Conservation (phyloP, 1,140 invertebrate species). For the Brachionus manjavacas region DNA sequence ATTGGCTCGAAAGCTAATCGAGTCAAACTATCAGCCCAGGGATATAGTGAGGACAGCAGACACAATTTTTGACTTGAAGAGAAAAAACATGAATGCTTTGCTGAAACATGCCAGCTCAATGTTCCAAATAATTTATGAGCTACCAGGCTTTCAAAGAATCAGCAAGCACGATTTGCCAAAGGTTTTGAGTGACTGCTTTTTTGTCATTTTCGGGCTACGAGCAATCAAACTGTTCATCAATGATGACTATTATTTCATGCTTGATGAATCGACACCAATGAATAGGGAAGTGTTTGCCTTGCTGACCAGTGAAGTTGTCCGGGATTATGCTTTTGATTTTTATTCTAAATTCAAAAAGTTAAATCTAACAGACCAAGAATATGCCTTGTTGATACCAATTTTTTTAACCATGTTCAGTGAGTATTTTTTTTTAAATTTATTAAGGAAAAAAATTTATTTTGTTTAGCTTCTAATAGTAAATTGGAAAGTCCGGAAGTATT, state of each 20-base stretch:
- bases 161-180: background rate
- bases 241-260: slow-evolving; percentile 24
- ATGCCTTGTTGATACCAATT: background rate
- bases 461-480: background rate
- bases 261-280: background rate
- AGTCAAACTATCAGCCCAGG: background rate
- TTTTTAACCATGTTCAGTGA: background rate
- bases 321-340: slow-evolving; percentile 31
- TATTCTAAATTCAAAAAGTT: background rate
- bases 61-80: background rate
- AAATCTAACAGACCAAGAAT: background rate
- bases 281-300: background rate
- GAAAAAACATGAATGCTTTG: background rate
- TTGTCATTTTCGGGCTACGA: background rate
- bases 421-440: background rate
- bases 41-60: background rate
- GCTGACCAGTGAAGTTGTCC: background rate
- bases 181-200: background rate
- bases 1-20: too few relatives aligned
- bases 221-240: background rate
- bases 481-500: background rate
- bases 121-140: background rate
- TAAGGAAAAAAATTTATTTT: background rate
- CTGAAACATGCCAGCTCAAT: background rate
- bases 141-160: slow-evolving; percentile 1